Evolutionary conservation across 2,888 invertebrate genomes (phyloP).

Genomic region (Orgyia antiqua): DNA sequence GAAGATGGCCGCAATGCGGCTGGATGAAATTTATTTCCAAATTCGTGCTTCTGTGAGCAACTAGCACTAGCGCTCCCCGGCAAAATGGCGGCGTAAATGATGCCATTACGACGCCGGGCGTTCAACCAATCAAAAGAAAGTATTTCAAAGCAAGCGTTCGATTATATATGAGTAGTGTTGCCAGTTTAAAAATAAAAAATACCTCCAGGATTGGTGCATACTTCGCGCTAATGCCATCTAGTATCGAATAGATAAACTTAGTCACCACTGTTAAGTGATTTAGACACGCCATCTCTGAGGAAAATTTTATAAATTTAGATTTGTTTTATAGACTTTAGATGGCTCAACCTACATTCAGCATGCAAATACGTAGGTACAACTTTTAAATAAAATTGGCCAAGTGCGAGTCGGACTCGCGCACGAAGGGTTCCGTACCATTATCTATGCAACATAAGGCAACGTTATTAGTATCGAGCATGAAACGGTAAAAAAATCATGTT

Average conservation of each 20-base stretch:
- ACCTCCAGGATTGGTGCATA: too few species aligned
- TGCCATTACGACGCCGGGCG: slow-evolving; percentile 29
- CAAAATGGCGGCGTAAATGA: slow-evolving; percentile 58
- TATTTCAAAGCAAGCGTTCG: slow-evolving; percentile 37
- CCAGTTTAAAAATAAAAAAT: slow-evolving; percentile 32
- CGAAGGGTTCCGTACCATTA: too few species aligned
- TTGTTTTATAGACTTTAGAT: slow-evolving; percentile 16
- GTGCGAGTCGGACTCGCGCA: too few species aligned
- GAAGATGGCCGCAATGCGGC: slow-evolving; percentile 63
- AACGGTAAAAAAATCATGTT: too few species aligned
- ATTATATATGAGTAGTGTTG: slow-evolving; percentile 55
- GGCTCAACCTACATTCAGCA: slow-evolving; percentile 6
- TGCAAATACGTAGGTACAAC: too few species aligned
- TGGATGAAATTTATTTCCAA: slow-evolving; percentile 35
- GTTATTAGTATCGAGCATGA: too few species aligned
- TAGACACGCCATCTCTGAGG: slow-evolving; percentile 5
- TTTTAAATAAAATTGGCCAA: too few species aligned
- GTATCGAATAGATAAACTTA: slow-evolving; percentile 18
- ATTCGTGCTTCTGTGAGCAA: slow-evolving; percentile 10
- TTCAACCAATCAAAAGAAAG: slow-evolving; percentile 68
- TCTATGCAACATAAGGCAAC: too few species aligned
- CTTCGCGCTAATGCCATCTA: slow-evolving; percentile 24
- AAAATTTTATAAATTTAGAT: not conserved
- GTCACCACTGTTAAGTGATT: not conserved
- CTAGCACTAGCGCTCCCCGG: slow-evolving; percentile 15